Conservation (phyloP, 2,113 vertebrate genomes). For the Pelvicachromis taeniatus region DNA sequence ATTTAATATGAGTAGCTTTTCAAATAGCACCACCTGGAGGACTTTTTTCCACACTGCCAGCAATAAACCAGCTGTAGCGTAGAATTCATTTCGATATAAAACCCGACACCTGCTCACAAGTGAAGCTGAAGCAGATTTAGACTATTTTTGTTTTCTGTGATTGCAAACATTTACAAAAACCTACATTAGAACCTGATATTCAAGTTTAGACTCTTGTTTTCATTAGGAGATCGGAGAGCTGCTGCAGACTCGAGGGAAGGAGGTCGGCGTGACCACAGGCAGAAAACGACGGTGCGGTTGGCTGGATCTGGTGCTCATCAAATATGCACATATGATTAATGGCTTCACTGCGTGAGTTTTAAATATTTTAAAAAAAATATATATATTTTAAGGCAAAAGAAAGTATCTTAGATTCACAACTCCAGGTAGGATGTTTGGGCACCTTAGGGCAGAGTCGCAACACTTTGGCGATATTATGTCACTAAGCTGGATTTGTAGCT, state of each 20-base stretch:
- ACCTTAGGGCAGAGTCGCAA: background rate
- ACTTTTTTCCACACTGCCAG: background rate
- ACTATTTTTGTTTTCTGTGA: background rate
- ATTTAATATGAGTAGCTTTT: background rate
- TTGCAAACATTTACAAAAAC: background rate
- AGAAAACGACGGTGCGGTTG: constrained; percentile 95
- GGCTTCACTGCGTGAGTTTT: constrained; percentile 94
- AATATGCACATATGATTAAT: constrained; percentile 98
- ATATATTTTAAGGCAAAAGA: background rate
- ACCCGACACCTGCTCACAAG: background rate
- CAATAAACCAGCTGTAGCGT: background rate
- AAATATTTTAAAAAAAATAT: no score
- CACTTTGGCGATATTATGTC: background rate
- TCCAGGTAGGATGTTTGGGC: background rate
- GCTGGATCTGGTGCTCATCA: constrained; percentile 92
- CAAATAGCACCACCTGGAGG: constrained; percentile 14
- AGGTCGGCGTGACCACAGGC: constrained; percentile 94
- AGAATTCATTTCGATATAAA: background rate
- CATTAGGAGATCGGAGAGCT: constrained; percentile 84
- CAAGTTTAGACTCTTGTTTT: background rate
- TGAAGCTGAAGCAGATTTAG: background rate
- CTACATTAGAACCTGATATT: background rate
- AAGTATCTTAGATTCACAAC: background rate
- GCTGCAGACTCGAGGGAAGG: constrained; percentile 87
- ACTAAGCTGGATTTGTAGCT: background rate